Evolutionary conservation across 2,888 invertebrate genomes (phyloP).

Genomic region (Acrobasis suavella): DNA sequence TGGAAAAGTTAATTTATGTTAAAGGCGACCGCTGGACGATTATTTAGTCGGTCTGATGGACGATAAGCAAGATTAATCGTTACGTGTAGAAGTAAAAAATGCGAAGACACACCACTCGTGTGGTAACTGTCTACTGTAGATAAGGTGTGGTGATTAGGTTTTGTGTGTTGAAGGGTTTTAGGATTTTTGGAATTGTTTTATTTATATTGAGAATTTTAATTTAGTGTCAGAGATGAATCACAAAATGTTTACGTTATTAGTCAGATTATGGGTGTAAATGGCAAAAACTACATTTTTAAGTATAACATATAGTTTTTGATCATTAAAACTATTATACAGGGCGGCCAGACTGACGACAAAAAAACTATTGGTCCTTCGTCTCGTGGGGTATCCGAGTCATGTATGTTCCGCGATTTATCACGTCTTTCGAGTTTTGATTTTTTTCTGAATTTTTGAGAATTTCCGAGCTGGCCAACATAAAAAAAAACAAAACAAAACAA

Average conservation of each 20-base stretch:
- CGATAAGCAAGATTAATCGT: conserved; percentile 79
- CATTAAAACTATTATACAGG: too few relatives aligned
- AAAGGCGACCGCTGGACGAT: conserved; percentile 76
- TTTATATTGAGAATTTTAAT: not conserved
- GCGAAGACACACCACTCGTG: conserved; percentile 66
- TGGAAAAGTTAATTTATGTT: conserved; percentile 81
- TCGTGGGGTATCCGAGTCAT: too few relatives aligned
- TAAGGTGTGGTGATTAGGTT: conserved; percentile 16
- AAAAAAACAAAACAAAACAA: too few relatives aligned
- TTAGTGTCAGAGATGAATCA: not conserved
- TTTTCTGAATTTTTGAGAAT: too few relatives aligned
- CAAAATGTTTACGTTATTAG: not conserved
- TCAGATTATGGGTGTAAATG: not conserved
- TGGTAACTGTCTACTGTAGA: conserved; percentile 50
- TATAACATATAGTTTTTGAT: too few relatives aligned
- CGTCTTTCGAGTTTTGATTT: too few relatives aligned
- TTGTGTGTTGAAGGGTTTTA: conserved; percentile 6
- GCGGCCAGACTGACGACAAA: too few relatives aligned
- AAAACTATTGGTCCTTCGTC: too few relatives aligned
- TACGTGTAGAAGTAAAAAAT: conserved; percentile 59
- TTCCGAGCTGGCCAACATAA: too few relatives aligned
- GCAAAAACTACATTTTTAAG: too few relatives aligned
- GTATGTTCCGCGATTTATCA: too few relatives aligned
- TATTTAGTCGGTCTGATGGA: conserved; percentile 75
- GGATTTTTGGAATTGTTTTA: conserved; percentile 6